These are phyloP conservation scores for Pseudomyrmex concolor DNA, from an alignment of 1,140 invertebrate genomes.

Conservation along the genomic window DNA sequence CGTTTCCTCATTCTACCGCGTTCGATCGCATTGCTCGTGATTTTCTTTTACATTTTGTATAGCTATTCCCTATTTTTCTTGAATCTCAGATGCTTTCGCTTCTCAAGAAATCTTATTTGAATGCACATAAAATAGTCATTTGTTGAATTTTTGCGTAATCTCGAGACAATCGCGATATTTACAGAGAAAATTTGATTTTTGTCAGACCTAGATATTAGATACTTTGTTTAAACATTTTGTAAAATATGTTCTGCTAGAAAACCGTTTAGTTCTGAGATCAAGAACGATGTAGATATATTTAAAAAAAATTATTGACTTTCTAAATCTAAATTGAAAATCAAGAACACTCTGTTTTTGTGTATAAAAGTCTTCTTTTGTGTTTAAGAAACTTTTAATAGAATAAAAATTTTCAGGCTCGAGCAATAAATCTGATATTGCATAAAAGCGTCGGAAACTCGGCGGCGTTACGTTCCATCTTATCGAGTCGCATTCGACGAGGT, in stretches of 20 bases:
- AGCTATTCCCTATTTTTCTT: slow-evolving; percentile 8
- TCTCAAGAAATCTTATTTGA: background rate
- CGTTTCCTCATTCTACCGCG: background rate
- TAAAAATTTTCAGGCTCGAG: background rate
- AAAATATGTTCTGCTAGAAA: too few species aligned
- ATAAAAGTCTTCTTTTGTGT: too few species aligned
- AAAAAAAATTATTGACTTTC: too few species aligned
- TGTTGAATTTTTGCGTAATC: background rate
- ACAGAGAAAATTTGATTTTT: background rate
- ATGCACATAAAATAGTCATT: background rate
- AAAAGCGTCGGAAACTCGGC: background rate
- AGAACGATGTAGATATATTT: too few species aligned
- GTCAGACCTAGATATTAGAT: too few species aligned
- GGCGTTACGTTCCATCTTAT: slow-evolving; percentile 9
- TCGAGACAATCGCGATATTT: background rate
- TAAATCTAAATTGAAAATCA: too few species aligned
- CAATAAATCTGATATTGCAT: slow-evolving; percentile 11
- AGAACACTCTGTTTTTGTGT: too few species aligned
- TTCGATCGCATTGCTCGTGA: slow-evolving; percentile 18
- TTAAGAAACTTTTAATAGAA: slow-evolving; percentile 8
- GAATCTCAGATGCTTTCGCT: background rate
- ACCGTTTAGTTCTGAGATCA: too few species aligned
- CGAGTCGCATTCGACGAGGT: slow-evolving; percentile 30
- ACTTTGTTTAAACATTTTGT: too few species aligned
- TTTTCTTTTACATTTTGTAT: background rate